Evolutionary conservation across 2,888 invertebrate species (phyloP).

Genomic region (Invenusta paracnida): DNA sequence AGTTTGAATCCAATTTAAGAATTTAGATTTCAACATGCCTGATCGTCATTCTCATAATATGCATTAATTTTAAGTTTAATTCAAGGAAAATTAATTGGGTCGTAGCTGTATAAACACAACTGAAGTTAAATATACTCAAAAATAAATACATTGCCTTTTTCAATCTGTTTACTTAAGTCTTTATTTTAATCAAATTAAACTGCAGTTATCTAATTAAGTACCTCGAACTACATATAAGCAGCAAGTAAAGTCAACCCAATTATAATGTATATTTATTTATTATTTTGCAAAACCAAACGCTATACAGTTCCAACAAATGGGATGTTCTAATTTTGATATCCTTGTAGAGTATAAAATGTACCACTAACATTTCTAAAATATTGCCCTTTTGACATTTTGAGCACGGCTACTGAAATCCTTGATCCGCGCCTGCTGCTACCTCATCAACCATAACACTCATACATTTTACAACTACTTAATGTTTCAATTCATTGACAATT

Average conservation of each 20-base stretch:
- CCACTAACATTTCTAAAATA: slow-evolving; percentile 18
- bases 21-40: too few species aligned
- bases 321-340: slow-evolving; percentile 21
- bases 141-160: too few species aligned
- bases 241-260: slow-evolving; percentile 25
- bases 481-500: too few species aligned
- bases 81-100: too few species aligned
- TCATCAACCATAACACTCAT: too few species aligned
- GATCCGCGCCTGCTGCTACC: background rate
- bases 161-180: too few species aligned
- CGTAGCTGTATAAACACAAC: too few species aligned
- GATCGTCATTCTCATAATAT: too few species aligned
- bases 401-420: background rate
- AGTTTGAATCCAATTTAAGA: too few species aligned
- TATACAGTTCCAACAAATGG: background rate
- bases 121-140: too few species aligned
- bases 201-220: background rate
- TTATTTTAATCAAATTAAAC: background rate
- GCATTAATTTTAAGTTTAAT: too few species aligned
- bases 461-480: too few species aligned
- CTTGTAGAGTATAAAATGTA: background rate
- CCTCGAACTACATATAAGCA: background rate
- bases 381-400: slow-evolving; percentile 17
- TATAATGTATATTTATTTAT: slow-evolving; percentile 23
- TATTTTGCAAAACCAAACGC: slow-evolving; percentile 10